Conservation (phyloP, 1,140 invertebrate genomes). For the Drosophila baimaii region DNA sequence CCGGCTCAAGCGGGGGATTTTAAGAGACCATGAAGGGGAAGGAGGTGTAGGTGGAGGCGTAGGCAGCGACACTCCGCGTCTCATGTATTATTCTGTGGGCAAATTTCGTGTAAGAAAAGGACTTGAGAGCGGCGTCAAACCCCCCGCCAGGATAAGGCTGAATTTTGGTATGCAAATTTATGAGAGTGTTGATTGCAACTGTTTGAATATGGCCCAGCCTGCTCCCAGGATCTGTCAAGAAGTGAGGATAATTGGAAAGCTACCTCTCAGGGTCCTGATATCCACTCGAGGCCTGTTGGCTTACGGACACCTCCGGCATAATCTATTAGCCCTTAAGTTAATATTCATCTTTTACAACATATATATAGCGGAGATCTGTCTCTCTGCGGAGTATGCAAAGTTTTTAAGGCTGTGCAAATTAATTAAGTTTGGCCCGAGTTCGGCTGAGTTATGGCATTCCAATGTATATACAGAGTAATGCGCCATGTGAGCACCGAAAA, state of each 20-base stretch:
- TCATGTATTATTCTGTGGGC: constrained; percentile 76
- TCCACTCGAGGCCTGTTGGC: constrained; percentile 23
- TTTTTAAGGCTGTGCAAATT: constrained; percentile 72
- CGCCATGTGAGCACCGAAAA: constrained; percentile 58
- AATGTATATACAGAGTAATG: constrained; percentile 45
- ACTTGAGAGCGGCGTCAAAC: constrained; percentile 69
- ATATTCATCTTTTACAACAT: constrained; percentile 66
- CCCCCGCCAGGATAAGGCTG: constrained; percentile 54
- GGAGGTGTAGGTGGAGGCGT: not conserved
- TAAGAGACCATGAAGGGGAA: constrained; percentile 30
- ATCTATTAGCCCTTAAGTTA: constrained; percentile 64
- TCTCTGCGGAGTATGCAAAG: constrained; percentile 29
- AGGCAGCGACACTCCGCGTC: constrained; percentile 31
- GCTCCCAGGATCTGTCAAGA: constrained; percentile 19
- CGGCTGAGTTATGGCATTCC: constrained; percentile 73
- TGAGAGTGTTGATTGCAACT: constrained; percentile 79
- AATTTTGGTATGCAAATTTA: constrained; percentile 78
- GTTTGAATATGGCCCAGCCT: constrained; percentile 44
- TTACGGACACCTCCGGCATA: constrained; percentile 51
- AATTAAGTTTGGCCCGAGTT: constrained; percentile 62
- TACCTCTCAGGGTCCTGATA: constrained; percentile 26
- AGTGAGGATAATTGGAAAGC: constrained; percentile 37
- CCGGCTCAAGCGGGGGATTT: constrained; percentile 60
- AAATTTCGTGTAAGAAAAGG: constrained; percentile 66
- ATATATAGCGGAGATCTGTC: constrained; percentile 44